Evolutionary conservation across 92 coral and sea anemone genomes (phyloP), one percentile per base, ranked within the genome.

Genomic region (Epizoanthus scotinus): DNA sequence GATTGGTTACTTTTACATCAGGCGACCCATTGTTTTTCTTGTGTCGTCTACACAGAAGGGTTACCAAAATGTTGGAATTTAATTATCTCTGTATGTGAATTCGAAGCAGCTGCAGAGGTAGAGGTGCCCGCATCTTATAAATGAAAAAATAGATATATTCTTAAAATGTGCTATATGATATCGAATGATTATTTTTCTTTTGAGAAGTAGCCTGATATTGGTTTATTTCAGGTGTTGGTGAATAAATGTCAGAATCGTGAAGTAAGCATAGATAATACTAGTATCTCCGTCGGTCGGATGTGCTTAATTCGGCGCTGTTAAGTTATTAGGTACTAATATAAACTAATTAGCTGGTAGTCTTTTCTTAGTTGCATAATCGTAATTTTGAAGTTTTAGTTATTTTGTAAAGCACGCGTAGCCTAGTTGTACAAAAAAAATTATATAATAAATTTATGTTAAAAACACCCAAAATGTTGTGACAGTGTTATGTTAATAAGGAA

Each of bases 371-470:
- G 77, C 38, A 53, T 44, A 50, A 26, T 26, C 63, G 34, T 26
- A 71, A 71, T 52, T 71, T 73, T 73, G 79, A 56, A 34, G 66
- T 38, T 56, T 55, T 0, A n/a, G 44, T 64, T 56, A 73, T 29
- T 73, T 73, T 73, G 79, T 57, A 73, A 73, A 29, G 79, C 64
- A 73, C 79, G 28, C 31, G 79, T n/a, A 31, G 79, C 59, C 59
- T 85, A 87, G 90, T 38, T 87, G 90, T 73, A 75, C 86, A 87
- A 83, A 75, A 83, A 83, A 87, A 77, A 83, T 82, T 77, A 47
- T 70, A 73, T 54, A 86, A 86, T 86, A 86, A 87, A 87, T 87
- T 56, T 87, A 87, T 83, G 83, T 87, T 83, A 87, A 86, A 85
- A 87, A 73, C 79, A 9, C 79, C 79, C 57, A 49, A 34, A 12